Conservation (phyloP, 2,888 invertebrate species). For the Leptinotarsa peninsularis region DNA sequence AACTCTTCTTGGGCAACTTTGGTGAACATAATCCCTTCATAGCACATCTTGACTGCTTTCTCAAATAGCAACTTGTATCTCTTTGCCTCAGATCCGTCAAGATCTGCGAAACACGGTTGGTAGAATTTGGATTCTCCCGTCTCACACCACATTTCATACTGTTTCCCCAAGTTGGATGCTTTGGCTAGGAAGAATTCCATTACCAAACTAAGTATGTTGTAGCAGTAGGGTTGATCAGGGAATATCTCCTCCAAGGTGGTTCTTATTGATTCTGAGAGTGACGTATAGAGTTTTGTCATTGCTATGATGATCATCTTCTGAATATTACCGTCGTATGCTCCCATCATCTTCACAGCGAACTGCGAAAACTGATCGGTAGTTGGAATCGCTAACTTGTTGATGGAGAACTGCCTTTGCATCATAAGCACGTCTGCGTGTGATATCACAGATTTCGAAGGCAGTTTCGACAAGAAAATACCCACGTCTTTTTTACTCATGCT, state of each 20-base stretch:
- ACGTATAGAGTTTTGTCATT: conserved; percentile 29
- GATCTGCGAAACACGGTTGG: background rate
- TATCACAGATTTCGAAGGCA: conserved; percentile 35
- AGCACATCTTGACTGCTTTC: conserved; percentile 39
- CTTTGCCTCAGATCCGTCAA: background rate
- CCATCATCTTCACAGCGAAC: conserved; percentile 24
- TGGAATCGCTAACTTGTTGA: conserved; percentile 31
- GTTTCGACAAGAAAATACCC: conserved; percentile 47
- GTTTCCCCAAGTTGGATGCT: conserved; percentile 41
- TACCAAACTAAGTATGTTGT: conserved; percentile 29
- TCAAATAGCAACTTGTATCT: conserved; percentile 41
- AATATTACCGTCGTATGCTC: conserved; percentile 17
- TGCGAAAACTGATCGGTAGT: conserved; percentile 23
- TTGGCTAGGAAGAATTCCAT: conserved; percentile 39
- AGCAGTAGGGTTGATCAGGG: conserved; percentile 35
- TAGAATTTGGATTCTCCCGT: conserved; percentile 30
- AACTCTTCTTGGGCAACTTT: conserved; percentile 46
- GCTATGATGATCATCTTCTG: conserved; percentile 29
- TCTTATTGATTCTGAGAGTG: conserved; percentile 17
- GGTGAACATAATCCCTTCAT: conserved; percentile 36
- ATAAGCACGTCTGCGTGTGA: conserved; percentile 23
- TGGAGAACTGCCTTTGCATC: conserved; percentile 18
- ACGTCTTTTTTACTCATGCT: conserved; percentile 51
- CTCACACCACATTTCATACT: background rate
- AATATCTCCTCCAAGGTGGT: conserved; percentile 42